Evolutionary conservation across 2,888 invertebrate species (phyloP).

Genomic region (Rotaria magnacalcarata): DNA sequence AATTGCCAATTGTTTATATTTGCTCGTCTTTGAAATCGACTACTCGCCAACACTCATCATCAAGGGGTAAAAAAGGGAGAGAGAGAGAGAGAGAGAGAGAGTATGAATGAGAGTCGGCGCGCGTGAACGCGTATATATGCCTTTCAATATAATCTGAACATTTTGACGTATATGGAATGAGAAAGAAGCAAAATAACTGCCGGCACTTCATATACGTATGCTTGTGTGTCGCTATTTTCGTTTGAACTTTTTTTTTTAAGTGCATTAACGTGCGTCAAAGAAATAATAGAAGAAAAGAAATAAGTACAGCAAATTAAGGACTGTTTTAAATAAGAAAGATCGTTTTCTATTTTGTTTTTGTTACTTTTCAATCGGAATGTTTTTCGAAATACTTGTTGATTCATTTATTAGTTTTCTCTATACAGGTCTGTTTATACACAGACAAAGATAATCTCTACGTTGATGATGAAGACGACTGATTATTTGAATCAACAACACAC

Average conservation of each 20-base stretch:
- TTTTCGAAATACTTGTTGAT: too few relatives aligned
- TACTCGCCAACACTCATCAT: not conserved
- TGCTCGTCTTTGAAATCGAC: conserved; percentile 26
- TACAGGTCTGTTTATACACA: too few relatives aligned
- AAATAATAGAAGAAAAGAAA: conserved; percentile 13
- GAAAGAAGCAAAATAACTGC: not conserved
- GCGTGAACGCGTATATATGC: not conserved
- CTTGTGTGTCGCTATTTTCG: not conserved
- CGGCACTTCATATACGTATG: conserved; percentile 18
- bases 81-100: too few relatives aligned
- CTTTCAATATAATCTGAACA: conserved; percentile 2
- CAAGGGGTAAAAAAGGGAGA: not conserved
- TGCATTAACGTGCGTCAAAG: not conserved
- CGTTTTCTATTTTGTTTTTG: not conserved
- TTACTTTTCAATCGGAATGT: not conserved
- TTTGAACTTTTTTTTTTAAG: conserved; percentile 27
- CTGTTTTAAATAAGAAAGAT: not conserved
- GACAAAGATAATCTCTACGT: too few relatives aligned
- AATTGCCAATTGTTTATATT: conserved; percentile 25
- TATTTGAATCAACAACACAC: not conserved
- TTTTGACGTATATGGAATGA: too few relatives aligned
- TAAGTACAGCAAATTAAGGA: not conserved
- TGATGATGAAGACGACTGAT: not conserved
- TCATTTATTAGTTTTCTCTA: too few relatives aligned
- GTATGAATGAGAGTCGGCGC: too few relatives aligned